Conservation (phyloP, 1,140 invertebrate species). For the Diploscapter pachys region DNA sequence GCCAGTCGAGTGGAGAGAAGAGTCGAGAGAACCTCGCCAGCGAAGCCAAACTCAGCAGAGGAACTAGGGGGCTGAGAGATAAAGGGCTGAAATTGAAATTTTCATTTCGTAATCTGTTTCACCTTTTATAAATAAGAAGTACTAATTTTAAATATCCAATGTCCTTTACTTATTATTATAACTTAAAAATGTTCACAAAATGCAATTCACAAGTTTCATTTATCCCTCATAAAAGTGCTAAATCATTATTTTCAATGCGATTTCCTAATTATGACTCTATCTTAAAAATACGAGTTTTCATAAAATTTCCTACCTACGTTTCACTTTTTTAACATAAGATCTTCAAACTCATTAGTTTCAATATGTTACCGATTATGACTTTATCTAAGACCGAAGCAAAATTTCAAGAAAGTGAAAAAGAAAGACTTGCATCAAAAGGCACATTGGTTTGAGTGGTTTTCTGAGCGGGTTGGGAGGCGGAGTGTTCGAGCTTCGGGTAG, state of each 20-base stretch:
- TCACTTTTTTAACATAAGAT: background rate
- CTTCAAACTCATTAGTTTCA: background rate
- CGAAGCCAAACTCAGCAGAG: background rate
- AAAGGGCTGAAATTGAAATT: constrained; percentile 1
- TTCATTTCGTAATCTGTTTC: background rate
- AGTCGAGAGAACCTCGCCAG: constrained; percentile 8
- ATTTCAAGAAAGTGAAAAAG: background rate
- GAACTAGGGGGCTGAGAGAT: background rate
- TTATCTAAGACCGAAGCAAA: constrained; percentile 3
- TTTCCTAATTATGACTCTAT: no score
- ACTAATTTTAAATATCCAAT: background rate
- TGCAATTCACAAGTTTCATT: no score
- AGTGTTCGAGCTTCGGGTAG: constrained; percentile 19
- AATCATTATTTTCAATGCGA: no score
- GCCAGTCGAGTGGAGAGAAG: constrained; percentile 17
- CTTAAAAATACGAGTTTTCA: background rate
- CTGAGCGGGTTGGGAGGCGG: background rate
- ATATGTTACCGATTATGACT: background rate
- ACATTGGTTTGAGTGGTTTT: background rate
- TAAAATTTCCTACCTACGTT: background rate
- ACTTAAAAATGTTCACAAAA: background rate
- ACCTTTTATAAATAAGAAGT: background rate
- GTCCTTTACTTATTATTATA: background rate
- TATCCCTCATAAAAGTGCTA: no score
- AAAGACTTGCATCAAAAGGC: background rate